Conservation (phyloP, 2,113 vertebrate species). For the Cercocebus atys region DNA sequence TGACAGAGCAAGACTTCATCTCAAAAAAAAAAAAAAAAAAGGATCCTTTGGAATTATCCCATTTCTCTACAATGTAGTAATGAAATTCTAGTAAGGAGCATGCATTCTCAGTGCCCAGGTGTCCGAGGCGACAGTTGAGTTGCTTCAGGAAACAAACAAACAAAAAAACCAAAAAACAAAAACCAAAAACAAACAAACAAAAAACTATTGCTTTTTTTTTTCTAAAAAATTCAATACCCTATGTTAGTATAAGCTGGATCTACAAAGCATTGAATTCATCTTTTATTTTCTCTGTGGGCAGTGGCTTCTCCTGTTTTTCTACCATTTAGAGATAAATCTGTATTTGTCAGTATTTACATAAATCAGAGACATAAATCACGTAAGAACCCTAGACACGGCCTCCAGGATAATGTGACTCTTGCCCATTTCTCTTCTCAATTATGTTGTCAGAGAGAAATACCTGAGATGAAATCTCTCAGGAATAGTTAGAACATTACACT, state of each 20-base stretch:
- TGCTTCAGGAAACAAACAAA: too few species aligned
- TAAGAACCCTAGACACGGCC: background rate
- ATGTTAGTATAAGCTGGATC: background rate
- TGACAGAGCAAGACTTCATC: too few species aligned
- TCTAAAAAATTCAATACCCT: too few species aligned
- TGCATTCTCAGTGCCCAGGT: too few species aligned
- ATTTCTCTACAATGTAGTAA: too few species aligned
- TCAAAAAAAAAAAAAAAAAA: too few species aligned
- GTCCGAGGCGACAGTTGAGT: too few species aligned
- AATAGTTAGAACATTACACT: background rate
- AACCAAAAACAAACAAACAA: too few species aligned
- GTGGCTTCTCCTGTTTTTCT: background rate
- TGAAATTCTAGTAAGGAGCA: too few species aligned
- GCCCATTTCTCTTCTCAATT: background rate
- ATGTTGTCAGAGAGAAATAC: background rate
- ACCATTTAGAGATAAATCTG: background rate
- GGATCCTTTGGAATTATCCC: too few species aligned
- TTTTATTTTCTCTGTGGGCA: background rate
- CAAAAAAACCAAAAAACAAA: rapidly evolving
- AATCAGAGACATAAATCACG: background rate
- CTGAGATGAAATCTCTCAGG: background rate
- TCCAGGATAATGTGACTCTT: background rate
- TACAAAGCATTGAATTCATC: background rate
- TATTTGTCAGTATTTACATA: background rate
- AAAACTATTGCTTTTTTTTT: too few species aligned